Conservation (phyloP, 2,888 invertebrate species). For the Deilephila porcellus region DNA sequence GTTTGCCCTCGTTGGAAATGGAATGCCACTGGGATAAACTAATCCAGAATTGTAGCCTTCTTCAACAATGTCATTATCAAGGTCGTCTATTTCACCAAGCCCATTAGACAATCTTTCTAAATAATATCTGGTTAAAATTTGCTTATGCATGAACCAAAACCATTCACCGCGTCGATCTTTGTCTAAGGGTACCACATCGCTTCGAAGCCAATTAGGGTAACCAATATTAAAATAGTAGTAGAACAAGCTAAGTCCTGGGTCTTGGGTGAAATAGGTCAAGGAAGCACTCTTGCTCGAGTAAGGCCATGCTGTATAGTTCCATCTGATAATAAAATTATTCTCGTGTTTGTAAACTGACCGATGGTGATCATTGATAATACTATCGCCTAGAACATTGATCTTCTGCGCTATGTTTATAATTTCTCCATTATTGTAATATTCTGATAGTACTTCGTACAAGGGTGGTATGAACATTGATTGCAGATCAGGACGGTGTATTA, state of each 20-base stretch:
- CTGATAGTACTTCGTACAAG: conserved; percentile 89
- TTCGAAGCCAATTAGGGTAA: conserved; percentile 87
- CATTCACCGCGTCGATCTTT: conserved; percentile 87
- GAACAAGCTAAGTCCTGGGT: conserved; percentile 87
- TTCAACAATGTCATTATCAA: conserved; percentile 82
- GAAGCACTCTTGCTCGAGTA: conserved; percentile 83
- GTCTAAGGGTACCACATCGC: conserved; percentile 76
- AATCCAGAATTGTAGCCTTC: conserved; percentile 87
- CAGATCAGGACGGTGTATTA: conserved; percentile 86
- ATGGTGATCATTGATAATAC: conserved; percentile 61
- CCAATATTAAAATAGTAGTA: conserved; percentile 86
- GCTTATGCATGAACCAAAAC: conserved; percentile 87
- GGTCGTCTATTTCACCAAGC: conserved; percentile 86
- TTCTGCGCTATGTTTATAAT: conserved; percentile 87
- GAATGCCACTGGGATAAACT: conserved; percentile 86
- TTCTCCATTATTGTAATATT: conserved; percentile 88
- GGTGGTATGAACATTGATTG: conserved; percentile 88
- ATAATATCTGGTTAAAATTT: conserved; percentile 88
- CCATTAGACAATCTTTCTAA: conserved; percentile 90
- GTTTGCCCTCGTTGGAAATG: conserved; percentile 86
- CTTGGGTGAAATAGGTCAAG: conserved; percentile 89
- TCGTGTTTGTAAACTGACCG: conserved; percentile 67
- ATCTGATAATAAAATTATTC: conserved; percentile 83
- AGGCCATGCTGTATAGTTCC: conserved; percentile 86
- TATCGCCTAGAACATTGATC: conserved; percentile 76